phyloP scores from a whole-genome alignment of 2,113 vertebrate genomes.

The Tachysurus vachellii region DNA sequence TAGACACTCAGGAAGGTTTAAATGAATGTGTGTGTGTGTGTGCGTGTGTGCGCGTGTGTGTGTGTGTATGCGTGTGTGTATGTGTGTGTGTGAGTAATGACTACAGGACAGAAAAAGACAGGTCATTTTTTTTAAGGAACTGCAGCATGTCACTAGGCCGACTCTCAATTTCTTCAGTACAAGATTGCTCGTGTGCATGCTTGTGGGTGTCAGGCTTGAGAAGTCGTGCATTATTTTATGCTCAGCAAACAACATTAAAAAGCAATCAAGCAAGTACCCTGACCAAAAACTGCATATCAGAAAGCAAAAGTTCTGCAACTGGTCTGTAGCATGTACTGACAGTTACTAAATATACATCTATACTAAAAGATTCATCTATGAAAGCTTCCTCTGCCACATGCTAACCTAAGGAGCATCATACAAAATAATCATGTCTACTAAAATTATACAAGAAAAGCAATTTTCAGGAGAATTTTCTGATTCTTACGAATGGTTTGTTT shows the following conservation, averaged over 20 bases:
- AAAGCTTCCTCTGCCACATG: neutral
- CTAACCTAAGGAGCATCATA: neutral
- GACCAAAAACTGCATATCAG: neutral
- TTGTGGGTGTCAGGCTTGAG: neutral
- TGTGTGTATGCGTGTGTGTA: no score
- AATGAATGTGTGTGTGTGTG: slow-evolving; percentile 6
- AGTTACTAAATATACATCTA: neutral
- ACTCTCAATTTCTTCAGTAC: slow-evolving; percentile 21
- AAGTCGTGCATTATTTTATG: neutral
- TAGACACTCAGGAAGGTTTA: neutral
- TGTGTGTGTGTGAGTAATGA: slow-evolving; percentile 32
- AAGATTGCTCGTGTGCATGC: neutral
- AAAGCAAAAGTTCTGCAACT: slow-evolving; percentile 2
- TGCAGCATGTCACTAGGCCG: neutral
- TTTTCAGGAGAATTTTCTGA: neutral
- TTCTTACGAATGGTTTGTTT: neutral
- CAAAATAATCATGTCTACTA: neutral
- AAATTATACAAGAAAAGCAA: neutral
- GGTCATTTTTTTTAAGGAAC: slow-evolving; percentile 15
- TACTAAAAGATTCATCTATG: neutral
- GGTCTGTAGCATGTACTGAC: neutral
- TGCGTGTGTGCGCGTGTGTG: slow-evolving; percentile 24
- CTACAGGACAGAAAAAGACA: slow-evolving; percentile 26
- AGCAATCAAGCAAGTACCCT: neutral
- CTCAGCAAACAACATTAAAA: neutral